phyloP scores from a whole-genome alignment of 2,113 vertebrate species.

The Rhipidura dahli region DNA sequence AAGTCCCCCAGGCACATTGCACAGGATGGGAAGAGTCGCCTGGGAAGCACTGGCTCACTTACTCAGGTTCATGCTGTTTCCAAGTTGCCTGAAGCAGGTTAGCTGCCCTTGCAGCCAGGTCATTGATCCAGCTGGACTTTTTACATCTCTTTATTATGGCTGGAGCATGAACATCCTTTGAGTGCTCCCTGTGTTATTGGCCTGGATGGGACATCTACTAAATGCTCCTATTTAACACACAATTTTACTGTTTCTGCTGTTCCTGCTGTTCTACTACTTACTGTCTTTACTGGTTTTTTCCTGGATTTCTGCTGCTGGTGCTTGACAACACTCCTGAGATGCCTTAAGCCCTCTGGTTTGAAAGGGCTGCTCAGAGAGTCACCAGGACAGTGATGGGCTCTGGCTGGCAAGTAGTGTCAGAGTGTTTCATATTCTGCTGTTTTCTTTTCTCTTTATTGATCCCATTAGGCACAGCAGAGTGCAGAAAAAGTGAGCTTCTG shows the following conservation, averaged over 20 bases:
- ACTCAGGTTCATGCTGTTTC: not conserved
- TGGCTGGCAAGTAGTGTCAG: not conserved
- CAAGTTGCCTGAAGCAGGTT: not conserved
- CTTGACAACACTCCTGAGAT: not conserved
- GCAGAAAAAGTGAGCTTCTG: not conserved
- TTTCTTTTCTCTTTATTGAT: not conserved
- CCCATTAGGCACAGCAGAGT: not conserved
- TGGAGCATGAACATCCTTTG: not conserved
- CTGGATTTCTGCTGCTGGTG: not conserved
- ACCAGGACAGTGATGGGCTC: not conserved
- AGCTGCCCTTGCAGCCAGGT: not conserved
- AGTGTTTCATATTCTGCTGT: not conserved
- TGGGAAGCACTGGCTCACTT: not conserved
- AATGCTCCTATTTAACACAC: not conserved
- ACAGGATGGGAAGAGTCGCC: not conserved
- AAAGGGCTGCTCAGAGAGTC: not conserved
- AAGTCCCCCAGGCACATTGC: slow-evolving; percentile 5
- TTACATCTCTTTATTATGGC: not conserved
- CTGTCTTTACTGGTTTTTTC: not conserved
- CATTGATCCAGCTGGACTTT: not conserved
- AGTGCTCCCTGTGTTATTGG: not conserved
- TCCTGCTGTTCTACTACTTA: not conserved
- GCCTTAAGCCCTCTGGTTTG: not conserved
- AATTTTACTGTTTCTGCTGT: not conserved
- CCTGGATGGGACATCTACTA: not conserved